Base-by-base conservation (phyloP, 2,888 invertebrate genomes). In the Reticulitermes lucifugus region DNA sequence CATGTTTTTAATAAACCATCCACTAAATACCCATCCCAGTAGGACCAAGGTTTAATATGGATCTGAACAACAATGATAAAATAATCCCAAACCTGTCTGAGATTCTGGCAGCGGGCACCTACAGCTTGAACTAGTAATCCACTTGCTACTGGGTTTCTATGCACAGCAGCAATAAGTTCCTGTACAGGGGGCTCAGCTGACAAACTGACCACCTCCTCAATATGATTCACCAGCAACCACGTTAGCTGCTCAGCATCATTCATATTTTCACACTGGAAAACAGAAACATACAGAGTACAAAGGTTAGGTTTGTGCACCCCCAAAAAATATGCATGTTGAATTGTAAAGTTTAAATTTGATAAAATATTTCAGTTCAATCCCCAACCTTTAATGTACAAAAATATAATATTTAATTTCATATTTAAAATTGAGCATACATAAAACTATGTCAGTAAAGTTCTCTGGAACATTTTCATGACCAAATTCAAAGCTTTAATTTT, bases 191-290 rank as follows among this genome's bases (percentile, higher is more conserved):
- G 91, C 89, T 96, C 96, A 1, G 91, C 90, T 55, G 93, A 93
- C 85, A 95, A 92, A 65, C 92, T 91, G 6, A 96, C 93, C 2
- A 96, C 91, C 70, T 95, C 93, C 88, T 94, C 93, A 0, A 95
- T 94, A 86, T 96, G 93, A 89, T 95, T 95, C 18, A 94, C 94
- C n/a, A 97, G 90, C 18, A 97, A 91, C 96, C 96, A 96, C 0
- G 94, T 94, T 85, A 96, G 91, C 87, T 95, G 95, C 51, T 96
- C 95, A 0, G 93, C 94, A 90, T 96, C 95, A 71, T 93, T 92
- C 29, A 95, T 91, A 89, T 96, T 96, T 89, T 95, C 94, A 87
- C 93, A 92, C 94, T 94, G 89, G 84, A 91, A 90, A 83, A 79
- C 14, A 79, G 29, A 46, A 79, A 12, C 5, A 29, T 35, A 73